These are phyloP conservation scores for Osmoderma eremita DNA, from an alignment of 2,888 invertebrate genomes.

Conservation along the genomic window DNA sequence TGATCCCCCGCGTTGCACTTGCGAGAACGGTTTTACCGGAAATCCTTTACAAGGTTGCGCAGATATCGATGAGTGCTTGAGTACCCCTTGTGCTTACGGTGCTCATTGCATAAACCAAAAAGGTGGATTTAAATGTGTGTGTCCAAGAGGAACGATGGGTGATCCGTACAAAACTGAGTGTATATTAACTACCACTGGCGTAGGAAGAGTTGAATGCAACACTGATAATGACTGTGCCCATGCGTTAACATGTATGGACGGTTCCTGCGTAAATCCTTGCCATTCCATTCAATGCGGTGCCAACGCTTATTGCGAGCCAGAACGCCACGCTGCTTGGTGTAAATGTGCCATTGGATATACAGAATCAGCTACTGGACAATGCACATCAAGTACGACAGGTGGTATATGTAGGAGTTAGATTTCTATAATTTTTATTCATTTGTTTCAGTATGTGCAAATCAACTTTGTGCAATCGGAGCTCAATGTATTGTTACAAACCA, in stretches of 20 bases:
- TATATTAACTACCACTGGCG: constrained; percentile 67
- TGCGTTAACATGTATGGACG: constrained; percentile 80
- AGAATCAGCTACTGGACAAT: constrained; percentile 82
- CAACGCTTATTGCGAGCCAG: constrained; percentile 88
- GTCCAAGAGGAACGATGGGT: constrained; percentile 83
- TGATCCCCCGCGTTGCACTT: constrained; percentile 90
- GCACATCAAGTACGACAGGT: constrained; percentile 77
- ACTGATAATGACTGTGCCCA: constrained; percentile 82
- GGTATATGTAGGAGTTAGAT: not conserved
- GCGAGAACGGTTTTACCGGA: constrained; percentile 86
- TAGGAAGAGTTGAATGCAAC: constrained; percentile 73
- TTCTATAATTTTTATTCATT: constrained; percentile 31
- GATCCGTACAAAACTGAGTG: constrained; percentile 89
- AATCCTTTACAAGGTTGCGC: constrained; percentile 85
- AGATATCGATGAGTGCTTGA: constrained; percentile 87
- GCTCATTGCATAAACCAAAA: constrained; percentile 88
- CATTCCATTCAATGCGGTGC: constrained; percentile 79
- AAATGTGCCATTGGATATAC: constrained; percentile 85
- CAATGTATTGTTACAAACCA: constrained; percentile 85
- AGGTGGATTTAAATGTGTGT: constrained; percentile 87
- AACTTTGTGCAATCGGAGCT: constrained; percentile 84
- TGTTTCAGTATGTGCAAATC: constrained; percentile 76
- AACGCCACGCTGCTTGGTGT: constrained; percentile 90
- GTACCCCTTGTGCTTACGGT: constrained; percentile 86
- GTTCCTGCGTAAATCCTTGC: constrained; percentile 85